phyloP scores from a whole-genome alignment of 2,888 invertebrate species.

The Ditula angustiorana region DNA sequence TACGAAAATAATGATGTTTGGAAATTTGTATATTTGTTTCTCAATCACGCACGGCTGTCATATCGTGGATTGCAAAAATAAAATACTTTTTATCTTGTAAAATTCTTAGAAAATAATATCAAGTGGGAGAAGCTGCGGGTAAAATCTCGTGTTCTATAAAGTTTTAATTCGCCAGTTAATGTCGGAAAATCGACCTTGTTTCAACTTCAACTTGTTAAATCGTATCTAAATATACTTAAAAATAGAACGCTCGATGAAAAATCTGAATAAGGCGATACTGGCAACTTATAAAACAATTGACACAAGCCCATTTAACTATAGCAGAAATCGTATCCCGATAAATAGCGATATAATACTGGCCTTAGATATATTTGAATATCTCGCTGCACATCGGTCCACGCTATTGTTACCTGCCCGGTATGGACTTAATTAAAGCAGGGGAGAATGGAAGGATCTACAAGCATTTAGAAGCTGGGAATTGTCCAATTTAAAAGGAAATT shows the following conservation, averaged over 20 bases:
- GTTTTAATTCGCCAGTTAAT: too few relatives aligned
- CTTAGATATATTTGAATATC: conserved; percentile 85
- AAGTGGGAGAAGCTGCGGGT: too few relatives aligned
- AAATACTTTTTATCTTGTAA: too few relatives aligned
- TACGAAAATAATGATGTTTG: too few relatives aligned
- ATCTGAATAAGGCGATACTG: not conserved
- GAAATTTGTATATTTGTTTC: too few relatives aligned
- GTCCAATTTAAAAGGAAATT: conserved; percentile 37
- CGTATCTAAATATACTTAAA: not conserved
- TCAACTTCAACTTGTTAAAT: too few relatives aligned
- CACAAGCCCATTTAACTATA: conserved; percentile 30
- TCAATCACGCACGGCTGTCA: too few relatives aligned
- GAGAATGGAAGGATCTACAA: conserved; percentile 76
- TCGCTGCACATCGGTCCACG: conserved; percentile 74
- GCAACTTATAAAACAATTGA: conserved; percentile 35
- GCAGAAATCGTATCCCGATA: conserved; percentile 57
- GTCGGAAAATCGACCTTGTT: too few relatives aligned
- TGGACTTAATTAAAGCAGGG: conserved; percentile 83
- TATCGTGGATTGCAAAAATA: too few relatives aligned
- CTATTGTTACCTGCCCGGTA: conserved; percentile 82
- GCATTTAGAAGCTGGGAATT: conserved; percentile 70
- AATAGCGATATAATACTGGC: conserved; percentile 77
- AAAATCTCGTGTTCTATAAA: too few relatives aligned
- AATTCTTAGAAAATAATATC: too few relatives aligned
- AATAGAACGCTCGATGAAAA: not conserved